Percentiles rank a stretch among this genome's conserved stretches.
These are phyloP conservation scores for Caenorhabditis sp. DNA, from an alignment of 2,888 invertebrate species.

Conservation along the genomic window DNA sequence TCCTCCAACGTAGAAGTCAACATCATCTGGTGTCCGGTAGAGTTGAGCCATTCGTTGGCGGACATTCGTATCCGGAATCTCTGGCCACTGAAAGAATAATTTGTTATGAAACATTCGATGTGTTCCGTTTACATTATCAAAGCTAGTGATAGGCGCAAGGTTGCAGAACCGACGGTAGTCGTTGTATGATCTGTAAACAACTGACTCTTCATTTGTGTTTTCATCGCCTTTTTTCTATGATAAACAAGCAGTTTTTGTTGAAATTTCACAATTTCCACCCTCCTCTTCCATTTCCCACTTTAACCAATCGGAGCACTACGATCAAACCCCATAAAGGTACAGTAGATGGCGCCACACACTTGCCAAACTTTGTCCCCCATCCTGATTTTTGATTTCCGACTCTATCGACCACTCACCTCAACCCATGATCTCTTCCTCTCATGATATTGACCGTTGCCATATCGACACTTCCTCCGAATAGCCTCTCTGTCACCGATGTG, in stretches of 20 bases:
- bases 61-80: conserved; percentile 77
- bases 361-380: conserved; percentile 18
- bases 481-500: conserved; percentile 86
- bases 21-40: conserved; percentile 69
- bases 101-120: neutral
- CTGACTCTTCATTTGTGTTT: no score
- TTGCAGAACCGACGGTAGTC: conserved; percentile 93
- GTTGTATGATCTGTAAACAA: conserved; percentile 86
- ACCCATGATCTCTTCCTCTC: conserved; percentile 91
- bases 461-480: conserved; percentile 85
- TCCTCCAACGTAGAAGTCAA: conserved; percentile 85
- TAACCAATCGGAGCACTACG: conserved; percentile 16
- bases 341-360: conserved; percentile 23
- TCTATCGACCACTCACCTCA: conserved; percentile 85
- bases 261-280: neutral
- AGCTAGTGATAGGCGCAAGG: conserved; percentile 87
- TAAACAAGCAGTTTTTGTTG: neutral
- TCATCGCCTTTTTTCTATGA: neutral
- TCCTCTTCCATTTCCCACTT: neutral
- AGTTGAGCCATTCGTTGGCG: conserved; percentile 76
- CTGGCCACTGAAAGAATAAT: conserved; percentile 72
- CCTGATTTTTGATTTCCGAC: neutral
- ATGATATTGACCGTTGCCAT: conserved; percentile 91
- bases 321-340: conserved; percentile 5
- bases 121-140: conserved; percentile 82